Base-by-base conservation (phyloP, 2,797 vertebrate species). In the Malacoraja senta region DNA sequence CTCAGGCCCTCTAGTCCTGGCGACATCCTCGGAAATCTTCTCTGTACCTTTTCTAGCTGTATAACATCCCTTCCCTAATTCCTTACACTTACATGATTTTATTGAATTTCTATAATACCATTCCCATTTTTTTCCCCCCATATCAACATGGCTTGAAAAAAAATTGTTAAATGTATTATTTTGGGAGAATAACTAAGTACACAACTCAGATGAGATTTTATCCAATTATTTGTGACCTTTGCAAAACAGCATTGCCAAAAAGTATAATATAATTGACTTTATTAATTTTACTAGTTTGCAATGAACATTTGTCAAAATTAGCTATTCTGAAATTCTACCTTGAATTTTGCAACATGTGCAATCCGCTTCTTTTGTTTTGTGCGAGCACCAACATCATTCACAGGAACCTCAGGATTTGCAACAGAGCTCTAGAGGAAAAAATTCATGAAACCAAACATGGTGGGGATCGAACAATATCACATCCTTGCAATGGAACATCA, bases 321-420 rank as follows among this genome's bases (percentile, higher is more conserved):
- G 15, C 26, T 8, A 10, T 8, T 71, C 9, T 35, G 7, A 91
- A 91, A 65, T 21, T 26, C n/a, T 72, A 91, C 88, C 65, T 91
- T 88, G 94, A 95, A 94, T 95, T 96, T 97, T 93, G 95, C 94
- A 53, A 94, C 94, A 93, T 97, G 96, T 91, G 96, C 95, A 77
- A 97, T 95, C 94, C 96, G 97, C 94, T 95, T 97, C 94, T 95
- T 96, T 93, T 94, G 95, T 91, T 94, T 95, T 93, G 94, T 53
- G 38, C 94, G 19, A 24, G 78, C 86, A 93, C 94, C 94, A 0
- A 93, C 91, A 93, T 94, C 94, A 12, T 92, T 91, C n/a, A 95
- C 94, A 0, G 93, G 86, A 93, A 95, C 95, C 0, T 86, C 93
- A 0, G 93, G 94, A 93, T 93, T 88, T 29, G 63, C 61, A 93